These are phyloP conservation scores for Laothoe populi DNA, from an alignment of 2,888 invertebrate species.

Conservation along the genomic window DNA sequence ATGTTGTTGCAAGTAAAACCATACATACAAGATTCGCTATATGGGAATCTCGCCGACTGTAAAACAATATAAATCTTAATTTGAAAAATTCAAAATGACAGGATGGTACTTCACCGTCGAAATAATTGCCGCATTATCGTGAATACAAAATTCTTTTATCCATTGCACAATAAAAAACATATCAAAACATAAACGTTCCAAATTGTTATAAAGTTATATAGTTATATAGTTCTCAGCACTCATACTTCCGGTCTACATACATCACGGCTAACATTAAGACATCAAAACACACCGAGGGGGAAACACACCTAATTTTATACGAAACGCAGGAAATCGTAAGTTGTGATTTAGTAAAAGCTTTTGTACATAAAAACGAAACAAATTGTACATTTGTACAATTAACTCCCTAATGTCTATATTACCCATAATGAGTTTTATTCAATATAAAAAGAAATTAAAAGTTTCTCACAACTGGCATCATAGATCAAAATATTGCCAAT, in stretches of 20 bases:
- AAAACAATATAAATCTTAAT: too few relatives aligned
- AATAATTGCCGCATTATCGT: too few relatives aligned
- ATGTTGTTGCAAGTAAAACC: too few relatives aligned
- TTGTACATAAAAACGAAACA: constrained; percentile 28
- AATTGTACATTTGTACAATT: constrained; percentile 25
- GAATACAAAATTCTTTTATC: neutral
- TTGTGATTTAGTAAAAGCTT: constrained; percentile 62
- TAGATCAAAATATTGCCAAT: neutral
- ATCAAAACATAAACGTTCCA: constrained; percentile 42
- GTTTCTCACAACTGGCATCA: neutral
- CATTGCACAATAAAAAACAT: constrained; percentile 33
- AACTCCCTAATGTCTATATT: constrained; percentile 12
- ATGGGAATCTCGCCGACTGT: too few relatives aligned
- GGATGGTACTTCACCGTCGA: too few relatives aligned
- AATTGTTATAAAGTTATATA: constrained; percentile 51
- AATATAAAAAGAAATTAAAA: neutral
- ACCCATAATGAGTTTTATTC: neutral
- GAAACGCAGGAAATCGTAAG: constrained; percentile 61
- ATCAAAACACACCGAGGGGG: constrained; percentile 65
- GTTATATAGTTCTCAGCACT: constrained; percentile 48
- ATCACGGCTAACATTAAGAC: constrained; percentile 79
- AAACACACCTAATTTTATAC: constrained; percentile 67
- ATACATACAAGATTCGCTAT: too few relatives aligned
- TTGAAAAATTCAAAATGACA: too few relatives aligned
- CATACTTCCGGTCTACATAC: constrained; percentile 71